These are phyloP conservation scores for Bacillus rossius DNA, from an alignment of 1,140 invertebrate species.

Conservation along the genomic window DNA sequence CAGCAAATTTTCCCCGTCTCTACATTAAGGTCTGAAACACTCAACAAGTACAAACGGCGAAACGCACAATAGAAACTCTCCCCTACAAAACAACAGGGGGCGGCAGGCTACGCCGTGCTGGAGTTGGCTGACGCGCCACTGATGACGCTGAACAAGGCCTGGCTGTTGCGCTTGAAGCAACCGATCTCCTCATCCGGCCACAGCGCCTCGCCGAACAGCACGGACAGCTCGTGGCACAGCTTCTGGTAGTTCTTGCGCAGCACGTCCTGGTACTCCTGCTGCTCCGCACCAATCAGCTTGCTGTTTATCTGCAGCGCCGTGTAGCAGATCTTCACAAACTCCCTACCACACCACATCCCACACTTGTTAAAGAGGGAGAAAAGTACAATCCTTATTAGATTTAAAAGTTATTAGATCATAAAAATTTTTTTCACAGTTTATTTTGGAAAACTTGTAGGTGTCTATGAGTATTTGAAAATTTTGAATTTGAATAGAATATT, in stretches of 20 bases:
- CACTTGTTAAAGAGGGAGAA: neutral
- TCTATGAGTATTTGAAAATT: too few species aligned
- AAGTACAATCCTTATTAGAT: neutral
- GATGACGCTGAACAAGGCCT: conserved; percentile 60
- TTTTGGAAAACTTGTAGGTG: too few species aligned
- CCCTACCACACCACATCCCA: conserved; percentile 50
- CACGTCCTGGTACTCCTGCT: conserved; percentile 84
- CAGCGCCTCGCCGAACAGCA: conserved; percentile 57
- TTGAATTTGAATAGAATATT: too few species aligned
- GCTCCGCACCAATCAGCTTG: conserved; percentile 76
- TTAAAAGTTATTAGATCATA: too few species aligned
- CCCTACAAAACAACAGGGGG: neutral
- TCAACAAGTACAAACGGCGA: neutral
- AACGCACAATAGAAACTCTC: neutral
- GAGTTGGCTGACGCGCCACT: conserved; percentile 59
- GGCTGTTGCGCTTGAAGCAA: conserved; percentile 56
- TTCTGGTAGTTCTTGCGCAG: conserved; percentile 81
- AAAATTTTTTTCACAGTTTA: too few species aligned
- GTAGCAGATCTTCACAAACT: conserved; percentile 83
- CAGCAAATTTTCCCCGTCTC: neutral
- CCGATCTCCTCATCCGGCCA: conserved; percentile 48
- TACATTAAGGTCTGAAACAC: neutral
- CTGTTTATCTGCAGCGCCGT: conserved; percentile 82
- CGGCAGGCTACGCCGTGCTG: conserved; percentile 49
- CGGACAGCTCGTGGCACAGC: conserved; percentile 68